These are phyloP conservation scores for Holacanthus passer DNA, from an alignment of 2,113 vertebrate species.

Conservation along the genomic window DNA sequence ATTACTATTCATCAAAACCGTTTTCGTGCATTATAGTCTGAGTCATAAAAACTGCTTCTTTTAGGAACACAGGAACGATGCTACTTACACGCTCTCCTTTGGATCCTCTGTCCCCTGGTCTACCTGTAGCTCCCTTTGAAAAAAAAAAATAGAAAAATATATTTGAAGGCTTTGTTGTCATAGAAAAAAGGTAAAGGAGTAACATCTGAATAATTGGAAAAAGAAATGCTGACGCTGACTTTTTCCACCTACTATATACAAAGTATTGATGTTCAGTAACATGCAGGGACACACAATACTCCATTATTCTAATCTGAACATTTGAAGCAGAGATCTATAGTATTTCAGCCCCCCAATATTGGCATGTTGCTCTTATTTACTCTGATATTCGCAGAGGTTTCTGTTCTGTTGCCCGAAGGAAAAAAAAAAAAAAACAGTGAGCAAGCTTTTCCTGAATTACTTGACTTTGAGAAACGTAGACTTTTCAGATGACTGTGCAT, in stretches of 20 bases:
- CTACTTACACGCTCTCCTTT: conserved; percentile 96
- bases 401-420: conserved; percentile 5
- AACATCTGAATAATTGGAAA: conserved; percentile 9
- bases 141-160: conserved; percentile 2
- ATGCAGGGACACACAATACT: conserved; percentile 1
- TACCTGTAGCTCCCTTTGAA: conserved; percentile 90
- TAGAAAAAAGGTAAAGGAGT: background rate
- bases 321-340: background rate
- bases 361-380: background rate
- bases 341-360: conserved; percentile 22
- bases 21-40: conserved; percentile 42
- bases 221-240: conserved; percentile 9
- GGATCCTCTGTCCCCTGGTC: conserved; percentile 93
- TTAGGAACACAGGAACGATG: conserved; percentile 14
- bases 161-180: conserved; percentile 26
- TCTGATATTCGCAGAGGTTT: conserved; percentile 24
- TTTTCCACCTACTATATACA: conserved; percentile 9
- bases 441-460: conserved; percentile 30
- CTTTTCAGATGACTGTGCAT: conserved; percentile 61
- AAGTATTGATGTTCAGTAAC: conserved; percentile 11
- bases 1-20: conserved; percentile 65
- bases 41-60: conserved; percentile 41
- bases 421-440: conserved; percentile 6
- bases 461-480: conserved; percentile 61
- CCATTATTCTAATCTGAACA: background rate